Conservation (phyloP, 2,797 vertebrate species). For the Molothrus ater region DNA sequence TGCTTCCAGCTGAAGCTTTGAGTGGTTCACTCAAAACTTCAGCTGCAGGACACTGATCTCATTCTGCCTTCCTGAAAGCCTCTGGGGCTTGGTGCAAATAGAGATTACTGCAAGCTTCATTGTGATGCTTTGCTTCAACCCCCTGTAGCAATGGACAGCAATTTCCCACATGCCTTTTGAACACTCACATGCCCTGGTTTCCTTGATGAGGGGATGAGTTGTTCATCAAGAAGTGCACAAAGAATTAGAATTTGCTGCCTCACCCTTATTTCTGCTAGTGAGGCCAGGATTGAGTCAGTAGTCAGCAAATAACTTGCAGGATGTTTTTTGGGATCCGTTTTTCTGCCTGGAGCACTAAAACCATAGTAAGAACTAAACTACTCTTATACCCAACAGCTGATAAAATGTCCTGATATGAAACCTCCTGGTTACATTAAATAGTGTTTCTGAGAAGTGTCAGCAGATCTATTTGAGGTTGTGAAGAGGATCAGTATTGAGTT, state of each 20-base stretch:
- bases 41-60: not conserved
- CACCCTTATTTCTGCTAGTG: not conserved
- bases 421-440: not conserved
- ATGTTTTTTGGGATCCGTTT: not conserved
- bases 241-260: not conserved
- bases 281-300: not conserved
- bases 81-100: not conserved
- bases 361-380: not conserved
- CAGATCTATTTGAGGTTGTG: not conserved
- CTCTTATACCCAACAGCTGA: not conserved
- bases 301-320: not conserved
- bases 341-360: not conserved
- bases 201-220: not conserved
- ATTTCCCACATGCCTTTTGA: not conserved
- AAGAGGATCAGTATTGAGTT: not conserved
- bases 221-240: not conserved
- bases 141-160: not conserved
- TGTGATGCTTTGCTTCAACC: not conserved
- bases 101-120: not conserved
- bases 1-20: not conserved
- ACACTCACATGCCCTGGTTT: accelerated
- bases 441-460: not conserved
- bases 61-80: not conserved
- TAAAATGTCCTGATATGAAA: not conserved
- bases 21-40: not conserved